Evolutionary conservation across 2,797 vertebrate species (phyloP).

Genomic region (Cottoperca gobio): DNA sequence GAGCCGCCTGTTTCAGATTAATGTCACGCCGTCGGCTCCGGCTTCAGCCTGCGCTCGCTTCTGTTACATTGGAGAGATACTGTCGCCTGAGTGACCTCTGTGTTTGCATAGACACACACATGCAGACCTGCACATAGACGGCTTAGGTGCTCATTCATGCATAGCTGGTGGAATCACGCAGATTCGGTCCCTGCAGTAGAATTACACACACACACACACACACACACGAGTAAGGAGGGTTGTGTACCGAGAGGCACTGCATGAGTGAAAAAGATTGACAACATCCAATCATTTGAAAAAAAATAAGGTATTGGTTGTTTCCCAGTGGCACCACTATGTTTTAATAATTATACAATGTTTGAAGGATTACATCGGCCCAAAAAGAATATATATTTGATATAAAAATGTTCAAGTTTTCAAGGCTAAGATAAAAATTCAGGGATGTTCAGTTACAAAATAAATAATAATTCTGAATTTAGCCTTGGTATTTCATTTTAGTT

Average conservation of each 20-base stretch:
- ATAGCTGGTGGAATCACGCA: conserved; percentile 3
- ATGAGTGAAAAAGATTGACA: conserved; percentile 4
- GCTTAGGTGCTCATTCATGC: background rate
- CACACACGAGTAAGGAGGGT: too few relatives aligned
- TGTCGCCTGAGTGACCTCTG: background rate
- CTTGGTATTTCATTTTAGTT: background rate
- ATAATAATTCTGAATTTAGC: too few relatives aligned
- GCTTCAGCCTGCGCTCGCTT: conserved; percentile 7
- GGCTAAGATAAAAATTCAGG: background rate
- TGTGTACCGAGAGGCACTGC: too few relatives aligned
- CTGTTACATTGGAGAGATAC: conserved; percentile 8
- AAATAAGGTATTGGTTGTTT: conserved; percentile 1
- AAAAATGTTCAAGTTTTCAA: background rate
- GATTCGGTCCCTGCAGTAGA: background rate
- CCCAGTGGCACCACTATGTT: background rate
- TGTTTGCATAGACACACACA: conserved; percentile 8
- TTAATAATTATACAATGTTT: background rate
- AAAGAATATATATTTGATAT: too few relatives aligned
- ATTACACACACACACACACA: too few relatives aligned
- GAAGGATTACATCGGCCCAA: background rate
- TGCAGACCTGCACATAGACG: background rate
- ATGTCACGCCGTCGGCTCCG: conserved; percentile 25
- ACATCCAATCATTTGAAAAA: conserved; percentile 14
- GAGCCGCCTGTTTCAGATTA: conserved; percentile 27
- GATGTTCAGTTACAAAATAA: too few relatives aligned